phyloP scores from a whole-genome alignment of 2,888 invertebrate genomes.

The Dicycla oo region DNA sequence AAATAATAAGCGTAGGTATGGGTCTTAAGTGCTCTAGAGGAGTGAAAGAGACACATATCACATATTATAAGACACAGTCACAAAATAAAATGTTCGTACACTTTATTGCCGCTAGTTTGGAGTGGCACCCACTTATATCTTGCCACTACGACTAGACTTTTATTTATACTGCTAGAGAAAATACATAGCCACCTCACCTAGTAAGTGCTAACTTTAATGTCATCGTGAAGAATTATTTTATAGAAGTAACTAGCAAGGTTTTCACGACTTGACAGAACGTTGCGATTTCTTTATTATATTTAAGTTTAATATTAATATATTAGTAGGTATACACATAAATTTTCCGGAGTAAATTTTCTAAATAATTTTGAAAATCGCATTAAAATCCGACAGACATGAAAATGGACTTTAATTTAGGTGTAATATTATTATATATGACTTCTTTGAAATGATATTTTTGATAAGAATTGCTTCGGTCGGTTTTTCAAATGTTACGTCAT shows the following conservation, averaged over 20 bases:
- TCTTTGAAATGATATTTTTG: too few relatives aligned
- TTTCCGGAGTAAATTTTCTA: neutral
- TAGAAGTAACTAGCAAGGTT: neutral
- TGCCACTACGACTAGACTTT: constrained; percentile 27
- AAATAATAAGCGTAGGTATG: constrained; percentile 15
- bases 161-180: constrained; percentile 35
- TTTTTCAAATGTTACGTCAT: neutral
- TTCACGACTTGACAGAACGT: too few relatives aligned
- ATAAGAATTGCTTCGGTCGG: too few relatives aligned
- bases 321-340: neutral
- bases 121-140: constrained; percentile 52
- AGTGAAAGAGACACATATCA: constrained; percentile 32
- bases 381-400: neutral
- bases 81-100: constrained; percentile 52
- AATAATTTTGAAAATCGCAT: neutral
- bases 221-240: constrained; percentile 3
- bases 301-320: neutral
- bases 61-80: constrained; percentile 35
- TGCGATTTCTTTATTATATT: neutral
- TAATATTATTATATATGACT: too few relatives aligned
- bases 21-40: constrained; percentile 7
- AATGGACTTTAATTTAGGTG: too few relatives aligned
- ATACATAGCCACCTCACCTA: constrained; percentile 7
- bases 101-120: constrained; percentile 50
- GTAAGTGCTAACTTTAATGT: constrained; percentile 24